A percentile compares a stretch with the other conserved stretches of the same genome.
phyloP scores from a whole-genome alignment of 2,888 invertebrate species.

The Trichopoda pennipes region DNA sequence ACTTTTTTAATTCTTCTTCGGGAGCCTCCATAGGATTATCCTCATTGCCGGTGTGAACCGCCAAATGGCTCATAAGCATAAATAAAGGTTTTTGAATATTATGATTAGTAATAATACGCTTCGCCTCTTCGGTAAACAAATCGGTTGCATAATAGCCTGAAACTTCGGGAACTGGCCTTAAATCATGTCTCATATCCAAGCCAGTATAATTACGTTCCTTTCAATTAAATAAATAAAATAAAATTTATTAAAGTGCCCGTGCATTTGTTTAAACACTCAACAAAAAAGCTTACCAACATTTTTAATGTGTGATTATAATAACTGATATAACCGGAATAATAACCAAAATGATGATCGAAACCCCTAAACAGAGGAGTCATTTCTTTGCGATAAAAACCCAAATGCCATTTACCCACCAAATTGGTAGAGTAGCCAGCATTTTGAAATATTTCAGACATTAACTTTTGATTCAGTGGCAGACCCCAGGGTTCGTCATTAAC shows the following conservation, averaged over 20 bases:
- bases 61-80: constrained; percentile 89
- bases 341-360: constrained; percentile 92
- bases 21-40: constrained; percentile 88
- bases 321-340: constrained; percentile 90
- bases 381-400: constrained; percentile 87
- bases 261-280: too few species aligned
- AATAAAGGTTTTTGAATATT: constrained; percentile 86
- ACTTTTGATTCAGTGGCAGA: constrained; percentile 85
- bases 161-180: constrained; percentile 82
- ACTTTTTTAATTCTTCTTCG: constrained; percentile 86
- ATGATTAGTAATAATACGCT: constrained; percentile 84
- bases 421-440: constrained; percentile 91
- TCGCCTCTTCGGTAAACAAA: constrained; percentile 85
- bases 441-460: constrained; percentile 86
- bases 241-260: too few species aligned
- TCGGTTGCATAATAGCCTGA: constrained; percentile 86
- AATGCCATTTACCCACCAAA: constrained; percentile 95
- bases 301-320: constrained; percentile 87
- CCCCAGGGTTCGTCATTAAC: constrained; percentile 87
- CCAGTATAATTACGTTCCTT: constrained; percentile 79
- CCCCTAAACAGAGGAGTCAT: constrained; percentile 87
- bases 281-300: constrained; percentile 78
- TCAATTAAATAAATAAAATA: background rate
- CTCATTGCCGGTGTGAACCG: constrained; percentile 89
- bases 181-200: constrained; percentile 82